These are phyloP conservation scores for Dermochelys coriacea DNA, from an alignment of 2,797 vertebrate genomes.

Conservation along the genomic window DNA sequence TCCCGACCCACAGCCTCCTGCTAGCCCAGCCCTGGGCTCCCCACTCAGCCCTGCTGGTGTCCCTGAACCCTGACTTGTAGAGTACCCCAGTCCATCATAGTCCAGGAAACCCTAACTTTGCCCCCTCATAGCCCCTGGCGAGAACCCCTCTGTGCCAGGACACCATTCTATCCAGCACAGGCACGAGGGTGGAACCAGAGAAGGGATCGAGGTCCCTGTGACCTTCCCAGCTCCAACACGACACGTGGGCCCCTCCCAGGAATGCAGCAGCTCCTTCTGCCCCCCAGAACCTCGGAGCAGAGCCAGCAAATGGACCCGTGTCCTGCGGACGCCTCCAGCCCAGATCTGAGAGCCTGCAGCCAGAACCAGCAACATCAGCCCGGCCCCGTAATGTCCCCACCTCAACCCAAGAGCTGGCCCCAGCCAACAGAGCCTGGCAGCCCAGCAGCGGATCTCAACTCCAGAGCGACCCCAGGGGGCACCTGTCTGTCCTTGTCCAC, in stretches of 20 bases:
- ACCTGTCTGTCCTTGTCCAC: background rate
- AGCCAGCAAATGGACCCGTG: background rate
- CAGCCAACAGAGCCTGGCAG: too few relatives aligned
- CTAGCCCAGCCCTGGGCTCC: background rate
- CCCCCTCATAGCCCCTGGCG: too few relatives aligned
- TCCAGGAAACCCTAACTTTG: too few relatives aligned
- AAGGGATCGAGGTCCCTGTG: too few relatives aligned
- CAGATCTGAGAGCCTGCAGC: background rate
- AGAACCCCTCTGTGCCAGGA: too few relatives aligned
- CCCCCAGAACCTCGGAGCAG: background rate
- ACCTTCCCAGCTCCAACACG: too few relatives aligned
- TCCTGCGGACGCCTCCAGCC: background rate
- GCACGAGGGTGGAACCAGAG: too few relatives aligned
- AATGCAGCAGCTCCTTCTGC: too few relatives aligned
- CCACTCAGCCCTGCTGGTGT: rapidly evolving
- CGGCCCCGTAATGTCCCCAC: background rate
- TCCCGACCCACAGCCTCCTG: rapidly evolving
- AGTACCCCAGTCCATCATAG: too few relatives aligned
- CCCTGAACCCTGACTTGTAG: background rate
- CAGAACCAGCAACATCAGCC: background rate
- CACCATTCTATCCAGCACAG: too few relatives aligned
- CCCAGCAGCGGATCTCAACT: background rate
- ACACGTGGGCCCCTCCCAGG: too few relatives aligned
- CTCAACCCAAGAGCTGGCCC: too few relatives aligned
- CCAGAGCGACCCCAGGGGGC: background rate